Base-by-base conservation (phyloP, 2,888 invertebrate genomes). In the Pammene fasciana region DNA sequence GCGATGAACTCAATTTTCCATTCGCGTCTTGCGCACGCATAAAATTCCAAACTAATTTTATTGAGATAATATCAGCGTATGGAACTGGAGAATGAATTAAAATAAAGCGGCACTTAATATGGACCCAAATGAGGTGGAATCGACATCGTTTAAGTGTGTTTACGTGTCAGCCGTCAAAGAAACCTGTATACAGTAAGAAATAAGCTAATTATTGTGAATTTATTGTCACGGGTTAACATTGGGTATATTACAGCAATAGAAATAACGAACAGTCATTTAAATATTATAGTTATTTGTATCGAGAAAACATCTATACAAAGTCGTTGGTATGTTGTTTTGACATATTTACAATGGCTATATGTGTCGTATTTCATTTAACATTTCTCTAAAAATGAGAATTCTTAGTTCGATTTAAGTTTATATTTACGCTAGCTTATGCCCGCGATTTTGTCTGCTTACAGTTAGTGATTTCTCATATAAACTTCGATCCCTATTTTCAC, bases 71-170 rank as follows among this genome's bases (percentile, higher is more conserved):
- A 73, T 76, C 72, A 68, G 72, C 73, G 76, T 78, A 80, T 80
- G 78, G 77, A 82, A 79, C 79, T 80, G 76, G 77, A 79, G 74
- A 80, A 75, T 74, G 74, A 81, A 81, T 82, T 81, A 79, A 82
- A 83, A 77, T 68, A 72, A 77, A 78, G 75, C 61, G 75, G 76
- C 74, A 74, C 75, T 80, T 81, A 80, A 81, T 82, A 80, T 81
- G 76, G 77, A 77, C 73, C 74, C 77, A 76, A 80, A 83, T 82
- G 81, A 82, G 81, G 73, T 79, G 76, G 71, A 74, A 78, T 75
- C 77, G 76, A 78, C 78, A 78, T 77, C 74, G 75, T 79, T 81
- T 83, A 83, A 85, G 84, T 84, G 82, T 81, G 79, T 85, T 83
- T 82, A 82, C 81, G 78, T 86, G 86, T 86, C 78, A 80, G 74